Percentiles rank a stretch among this genome's conserved stretches.
These are phyloP conservation scores for Hycleus cichorii DNA, from an alignment of 1,140 invertebrate species.

Conservation along the genomic window DNA sequence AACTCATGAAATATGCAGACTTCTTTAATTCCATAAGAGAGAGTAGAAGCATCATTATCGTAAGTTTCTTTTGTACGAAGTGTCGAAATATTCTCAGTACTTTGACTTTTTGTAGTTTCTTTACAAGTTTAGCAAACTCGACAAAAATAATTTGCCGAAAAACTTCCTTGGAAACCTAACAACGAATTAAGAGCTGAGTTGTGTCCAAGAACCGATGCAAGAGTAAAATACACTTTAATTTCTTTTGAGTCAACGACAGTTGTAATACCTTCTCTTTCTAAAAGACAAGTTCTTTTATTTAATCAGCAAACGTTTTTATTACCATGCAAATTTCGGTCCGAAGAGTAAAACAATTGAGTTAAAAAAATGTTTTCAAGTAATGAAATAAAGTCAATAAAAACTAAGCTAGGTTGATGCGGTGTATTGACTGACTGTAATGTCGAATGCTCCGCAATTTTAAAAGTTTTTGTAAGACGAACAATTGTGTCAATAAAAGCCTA, in stretches of 20 bases:
- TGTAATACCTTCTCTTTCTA: conserved; percentile 18
- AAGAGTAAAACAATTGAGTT: conserved; percentile 26
- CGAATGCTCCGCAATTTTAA: too few relatives aligned
- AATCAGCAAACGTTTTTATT: conserved; percentile 26
- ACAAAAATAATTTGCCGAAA: conserved; percentile 32
- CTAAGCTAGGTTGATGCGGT: neutral
- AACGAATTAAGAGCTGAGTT: conserved; percentile 34
- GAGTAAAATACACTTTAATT: conserved; percentile 24
- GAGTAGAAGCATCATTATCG: neutral
- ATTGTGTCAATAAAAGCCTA: too few relatives aligned
- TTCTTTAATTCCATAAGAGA: conserved; percentile 24
- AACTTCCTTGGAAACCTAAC: conserved; percentile 28
- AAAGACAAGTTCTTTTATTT: conserved; percentile 30
- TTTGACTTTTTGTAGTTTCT: conserved; percentile 12
- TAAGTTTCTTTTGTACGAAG: conserved; percentile 6
- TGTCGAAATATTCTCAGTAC: conserved; percentile 11
- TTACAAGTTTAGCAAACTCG: conserved; percentile 24
- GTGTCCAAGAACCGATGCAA: conserved; percentile 30
- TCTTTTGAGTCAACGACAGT: conserved; percentile 8
- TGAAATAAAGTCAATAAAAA: conserved; percentile 18
- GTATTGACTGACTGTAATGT: too few relatives aligned
- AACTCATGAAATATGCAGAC: conserved; percentile 34
- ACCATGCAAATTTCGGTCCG: conserved; percentile 27
- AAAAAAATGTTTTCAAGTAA: conserved; percentile 35
- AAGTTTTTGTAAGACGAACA: too few relatives aligned